Conservation (phyloP, 1,140 invertebrate genomes). For the Stegodyphus mimosarum region DNA sequence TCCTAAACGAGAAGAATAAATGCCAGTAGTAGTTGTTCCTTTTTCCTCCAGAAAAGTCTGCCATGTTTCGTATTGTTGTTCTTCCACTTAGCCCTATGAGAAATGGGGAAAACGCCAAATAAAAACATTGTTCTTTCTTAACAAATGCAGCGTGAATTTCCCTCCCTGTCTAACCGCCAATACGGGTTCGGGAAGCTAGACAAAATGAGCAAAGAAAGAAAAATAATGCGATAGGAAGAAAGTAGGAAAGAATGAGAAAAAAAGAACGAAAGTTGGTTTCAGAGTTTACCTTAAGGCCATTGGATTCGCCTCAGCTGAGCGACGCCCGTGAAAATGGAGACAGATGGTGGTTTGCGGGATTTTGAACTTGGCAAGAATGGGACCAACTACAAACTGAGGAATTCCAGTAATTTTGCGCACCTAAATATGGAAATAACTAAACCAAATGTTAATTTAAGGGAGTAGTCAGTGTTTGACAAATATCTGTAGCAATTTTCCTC, state of each 20-base stretch:
- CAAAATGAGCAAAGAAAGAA: neutral
- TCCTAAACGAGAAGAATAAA: neutral
- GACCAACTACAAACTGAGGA: too few species aligned
- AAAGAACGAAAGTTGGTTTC: conserved; percentile 36
- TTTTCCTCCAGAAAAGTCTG: neutral
- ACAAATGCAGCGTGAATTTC: conserved; percentile 31
- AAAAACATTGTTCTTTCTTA: conserved; percentile 33
- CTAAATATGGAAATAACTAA: too few species aligned
- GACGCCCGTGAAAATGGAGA: conserved; percentile 47
- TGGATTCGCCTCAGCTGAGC: conserved; percentile 29
- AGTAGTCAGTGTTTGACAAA: too few species aligned
- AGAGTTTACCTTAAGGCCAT: conserved; percentile 50
- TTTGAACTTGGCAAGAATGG: too few species aligned
- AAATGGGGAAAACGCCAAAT: conserved; percentile 1
- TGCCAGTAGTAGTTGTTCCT: neutral
- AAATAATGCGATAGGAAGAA: conserved; percentile 6
- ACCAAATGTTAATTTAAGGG: too few species aligned
- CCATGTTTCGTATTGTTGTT: neutral
- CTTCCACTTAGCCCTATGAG: neutral
- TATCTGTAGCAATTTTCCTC: too few species aligned
- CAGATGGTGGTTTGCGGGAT: conserved; percentile 36
- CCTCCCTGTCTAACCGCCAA: neutral
- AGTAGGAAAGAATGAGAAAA: conserved; percentile 17
- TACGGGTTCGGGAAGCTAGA: too few species aligned
- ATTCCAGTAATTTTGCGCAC: too few species aligned